phyloP scores from a whole-genome alignment of 2,113 vertebrate genomes.

The Dendropsophus ebraccatus region DNA sequence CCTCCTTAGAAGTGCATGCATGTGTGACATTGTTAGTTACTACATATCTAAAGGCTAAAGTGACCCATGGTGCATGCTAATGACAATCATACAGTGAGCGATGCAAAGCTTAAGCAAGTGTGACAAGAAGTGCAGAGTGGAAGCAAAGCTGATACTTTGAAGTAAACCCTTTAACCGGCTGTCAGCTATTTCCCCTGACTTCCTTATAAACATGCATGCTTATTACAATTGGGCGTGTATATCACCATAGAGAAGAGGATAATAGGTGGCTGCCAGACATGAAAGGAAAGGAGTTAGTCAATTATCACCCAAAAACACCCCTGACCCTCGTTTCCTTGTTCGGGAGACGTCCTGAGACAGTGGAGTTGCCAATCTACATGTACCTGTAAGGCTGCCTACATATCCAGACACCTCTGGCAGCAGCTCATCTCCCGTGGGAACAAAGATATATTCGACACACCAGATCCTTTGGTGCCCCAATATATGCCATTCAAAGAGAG shows the following conservation, averaged over 20 bases:
- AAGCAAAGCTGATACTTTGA: conserved; percentile 15
- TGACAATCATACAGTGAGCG: background rate
- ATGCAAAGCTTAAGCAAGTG: background rate
- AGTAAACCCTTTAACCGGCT: background rate
- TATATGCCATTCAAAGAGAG: no score
- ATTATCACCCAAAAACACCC: no score
- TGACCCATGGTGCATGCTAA: background rate
- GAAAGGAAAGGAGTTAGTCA: no score
- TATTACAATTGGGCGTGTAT: background rate
- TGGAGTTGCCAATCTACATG: no score
- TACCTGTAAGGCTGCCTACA: no score
- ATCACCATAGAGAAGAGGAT: background rate
- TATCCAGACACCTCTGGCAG: no score
- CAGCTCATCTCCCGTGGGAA: no score
- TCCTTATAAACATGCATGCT: background rate
- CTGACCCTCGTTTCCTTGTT: no score
- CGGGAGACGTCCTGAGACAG: no score
- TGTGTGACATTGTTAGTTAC: background rate
- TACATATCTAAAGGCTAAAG: background rate
- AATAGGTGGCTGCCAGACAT: background rate
- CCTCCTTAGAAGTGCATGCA: background rate
- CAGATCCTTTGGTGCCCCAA: no score
- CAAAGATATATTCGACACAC: no score
- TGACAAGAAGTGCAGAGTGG: background rate
- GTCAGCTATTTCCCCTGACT: background rate